phyloP scores from a whole-genome alignment of 2,113 vertebrate species.

The Morone saxatilis region DNA sequence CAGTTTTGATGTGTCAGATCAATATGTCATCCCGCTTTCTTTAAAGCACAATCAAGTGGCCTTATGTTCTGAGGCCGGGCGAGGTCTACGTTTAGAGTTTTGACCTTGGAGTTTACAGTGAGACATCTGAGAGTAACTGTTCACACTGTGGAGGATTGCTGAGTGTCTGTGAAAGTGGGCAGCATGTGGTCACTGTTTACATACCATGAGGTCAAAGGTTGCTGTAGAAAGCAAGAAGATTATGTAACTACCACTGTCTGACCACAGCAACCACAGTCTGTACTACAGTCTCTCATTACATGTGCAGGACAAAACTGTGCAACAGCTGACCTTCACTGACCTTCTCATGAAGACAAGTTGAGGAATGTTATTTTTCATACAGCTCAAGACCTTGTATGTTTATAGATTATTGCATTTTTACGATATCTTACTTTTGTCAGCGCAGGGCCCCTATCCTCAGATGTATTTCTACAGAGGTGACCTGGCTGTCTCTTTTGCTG shows the following conservation, averaged over 20 bases:
- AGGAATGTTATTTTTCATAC: not conserved
- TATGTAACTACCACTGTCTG: constrained; percentile 28
- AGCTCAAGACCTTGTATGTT: not conserved
- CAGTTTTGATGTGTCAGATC: not conserved
- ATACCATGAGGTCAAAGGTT: constrained; percentile 22
- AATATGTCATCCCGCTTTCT: not conserved
- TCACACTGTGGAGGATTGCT: not conserved
- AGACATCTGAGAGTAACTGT: constrained; percentile 42
- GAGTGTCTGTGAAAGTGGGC: constrained; percentile 19
- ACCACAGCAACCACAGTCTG: constrained; percentile 9
- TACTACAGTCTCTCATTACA: constrained; percentile 13
- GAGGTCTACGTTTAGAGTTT: constrained; percentile 4
- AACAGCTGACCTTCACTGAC: not conserved
- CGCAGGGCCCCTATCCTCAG: constrained; percentile 6
- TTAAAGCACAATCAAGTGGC: not conserved
- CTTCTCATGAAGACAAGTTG: not conserved
- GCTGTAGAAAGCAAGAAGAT: constrained; percentile 5
- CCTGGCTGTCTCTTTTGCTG: constrained; percentile 54
- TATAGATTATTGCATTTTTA: not conserved
- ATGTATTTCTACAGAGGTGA: constrained; percentile 63
- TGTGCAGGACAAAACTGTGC: not conserved
- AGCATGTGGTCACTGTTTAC: constrained; percentile 25
- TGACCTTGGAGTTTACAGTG: constrained; percentile 44
- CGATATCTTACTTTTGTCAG: not conserved
- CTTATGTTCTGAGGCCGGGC: not conserved